These are phyloP conservation scores for Heliothis subflexa DNA, from an alignment of 1,140 invertebrate species.

Conservation along the genomic window DNA sequence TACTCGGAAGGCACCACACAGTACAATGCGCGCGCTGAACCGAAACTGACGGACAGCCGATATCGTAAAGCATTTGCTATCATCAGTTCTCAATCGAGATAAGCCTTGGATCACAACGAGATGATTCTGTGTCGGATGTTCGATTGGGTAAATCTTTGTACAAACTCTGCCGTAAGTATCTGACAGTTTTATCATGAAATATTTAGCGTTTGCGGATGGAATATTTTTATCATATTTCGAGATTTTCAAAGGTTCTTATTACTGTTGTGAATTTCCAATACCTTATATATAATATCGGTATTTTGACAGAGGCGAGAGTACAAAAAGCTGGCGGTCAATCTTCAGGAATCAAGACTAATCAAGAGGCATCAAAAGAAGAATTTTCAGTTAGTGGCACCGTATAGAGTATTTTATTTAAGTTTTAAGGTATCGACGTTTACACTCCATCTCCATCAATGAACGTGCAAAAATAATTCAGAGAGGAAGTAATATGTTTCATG, in stretches of 20 bases:
- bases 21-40: constrained; percentile 62
- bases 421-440: too few species aligned
- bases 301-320: too few species aligned
- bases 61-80: constrained; percentile 65
- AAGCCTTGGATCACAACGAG: constrained; percentile 63
- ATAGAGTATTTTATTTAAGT: too few species aligned
- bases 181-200: constrained; percentile 32
- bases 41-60: constrained; percentile 59
- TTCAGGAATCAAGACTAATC: too few species aligned
- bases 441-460: too few species aligned
- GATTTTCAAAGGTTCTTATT: background rate
- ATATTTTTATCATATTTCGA: background rate
- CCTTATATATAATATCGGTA: too few species aligned
- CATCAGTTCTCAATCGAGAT: constrained; percentile 57
- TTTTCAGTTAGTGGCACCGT: too few species aligned
- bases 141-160: background rate
- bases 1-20: constrained; percentile 48
- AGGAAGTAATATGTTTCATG: constrained; percentile 2
- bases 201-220: background rate
- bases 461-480: background rate
- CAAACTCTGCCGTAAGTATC: constrained; percentile 10
- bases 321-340: too few species aligned
- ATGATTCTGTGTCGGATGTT: constrained; percentile 49
- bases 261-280: too few species aligned
- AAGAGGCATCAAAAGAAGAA: too few species aligned